Percentiles rank a stretch among this genome's conserved stretches.
phyloP scores from a whole-genome alignment of 2,113 vertebrate genomes.

The Lasiurus borealis region DNA sequence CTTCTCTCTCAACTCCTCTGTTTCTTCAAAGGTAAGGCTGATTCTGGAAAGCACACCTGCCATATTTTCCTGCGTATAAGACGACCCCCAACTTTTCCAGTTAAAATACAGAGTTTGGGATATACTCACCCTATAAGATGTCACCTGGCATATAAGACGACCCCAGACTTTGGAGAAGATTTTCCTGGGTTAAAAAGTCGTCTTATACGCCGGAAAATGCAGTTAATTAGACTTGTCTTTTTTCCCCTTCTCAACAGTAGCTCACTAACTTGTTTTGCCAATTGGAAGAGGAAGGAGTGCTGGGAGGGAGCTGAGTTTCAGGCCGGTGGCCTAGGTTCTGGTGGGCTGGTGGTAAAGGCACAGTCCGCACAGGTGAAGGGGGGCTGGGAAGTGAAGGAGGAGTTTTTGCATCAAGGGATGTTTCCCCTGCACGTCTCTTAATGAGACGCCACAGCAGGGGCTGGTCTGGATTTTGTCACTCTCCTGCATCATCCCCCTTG shows the following conservation, averaged over 20 bases:
- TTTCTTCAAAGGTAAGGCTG: neutral
- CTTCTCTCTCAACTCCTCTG: neutral
- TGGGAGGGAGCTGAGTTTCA: conserved; percentile 13
- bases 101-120: too few relatives aligned
- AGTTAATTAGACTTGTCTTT: neutral
- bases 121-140: too few relatives aligned
- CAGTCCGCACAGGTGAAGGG: conserved; percentile 40
- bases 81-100: too few relatives aligned
- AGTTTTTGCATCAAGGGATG: conserved; percentile 71
- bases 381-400: conserved; percentile 45
- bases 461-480: conserved; percentile 76
- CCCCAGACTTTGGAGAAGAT: too few relatives aligned
- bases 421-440: conserved; percentile 68
- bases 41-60: conserved; percentile 14
- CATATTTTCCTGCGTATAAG: too few relatives aligned
- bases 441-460: conserved; percentile 65
- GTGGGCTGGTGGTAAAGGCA: neutral
- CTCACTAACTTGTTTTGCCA: conserved; percentile 30
- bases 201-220: too few relatives aligned
- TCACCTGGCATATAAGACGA: too few relatives aligned
- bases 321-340: neutral
- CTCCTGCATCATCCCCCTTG: conserved; percentile 42
- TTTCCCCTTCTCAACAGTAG: neutral
- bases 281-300: neutral
- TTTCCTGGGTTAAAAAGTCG: too few relatives aligned